Conservation (phyloP, 2,888 invertebrate species). For the Conops quadrifasciatus region DNA sequence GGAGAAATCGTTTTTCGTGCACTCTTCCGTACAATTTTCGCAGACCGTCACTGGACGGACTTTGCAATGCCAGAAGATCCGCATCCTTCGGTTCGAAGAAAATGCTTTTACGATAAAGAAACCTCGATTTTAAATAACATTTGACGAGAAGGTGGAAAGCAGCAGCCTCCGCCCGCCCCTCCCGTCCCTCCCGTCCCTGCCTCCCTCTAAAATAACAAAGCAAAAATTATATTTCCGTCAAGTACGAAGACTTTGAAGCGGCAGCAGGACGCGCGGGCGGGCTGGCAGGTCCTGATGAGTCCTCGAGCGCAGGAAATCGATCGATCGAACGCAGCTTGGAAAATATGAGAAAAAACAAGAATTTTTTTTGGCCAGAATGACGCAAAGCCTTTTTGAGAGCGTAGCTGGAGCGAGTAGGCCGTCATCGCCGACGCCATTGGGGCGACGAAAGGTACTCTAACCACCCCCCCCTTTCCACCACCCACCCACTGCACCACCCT, state of each 20-base stretch:
- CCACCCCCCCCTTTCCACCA: background rate
- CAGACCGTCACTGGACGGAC: too few relatives aligned
- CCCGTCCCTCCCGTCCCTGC: too few relatives aligned
- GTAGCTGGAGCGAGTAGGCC: background rate
- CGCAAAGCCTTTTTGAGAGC: background rate
- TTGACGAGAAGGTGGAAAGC: slow-evolving; percentile 9
- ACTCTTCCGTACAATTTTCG: too few relatives aligned
- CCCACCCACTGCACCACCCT: background rate
- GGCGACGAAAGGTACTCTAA: too few relatives aligned
- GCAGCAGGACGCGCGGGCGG: background rate
- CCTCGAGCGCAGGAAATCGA: background rate
- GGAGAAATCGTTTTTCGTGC: too few relatives aligned
- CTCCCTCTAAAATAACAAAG: slow-evolving; percentile 10
- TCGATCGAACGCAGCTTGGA: background rate
- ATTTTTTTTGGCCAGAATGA: background rate
- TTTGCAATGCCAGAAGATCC: too few relatives aligned
- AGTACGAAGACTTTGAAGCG: slow-evolving; percentile 2
- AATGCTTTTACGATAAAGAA: too few relatives aligned
- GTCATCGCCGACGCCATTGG: background rate
- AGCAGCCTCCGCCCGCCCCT: too few relatives aligned
- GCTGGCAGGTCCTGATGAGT: too few relatives aligned
- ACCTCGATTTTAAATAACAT: slow-evolving; percentile 6
- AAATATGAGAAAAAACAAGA: background rate
- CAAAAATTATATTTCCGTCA: slow-evolving; percentile 19
- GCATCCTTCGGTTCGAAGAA: too few relatives aligned